A percentile compares a stretch with the other conserved stretches of the same genome.
Conservation (phyloP, 2,888 invertebrate species). For the Caenorhabditis wallacei region DNA sequence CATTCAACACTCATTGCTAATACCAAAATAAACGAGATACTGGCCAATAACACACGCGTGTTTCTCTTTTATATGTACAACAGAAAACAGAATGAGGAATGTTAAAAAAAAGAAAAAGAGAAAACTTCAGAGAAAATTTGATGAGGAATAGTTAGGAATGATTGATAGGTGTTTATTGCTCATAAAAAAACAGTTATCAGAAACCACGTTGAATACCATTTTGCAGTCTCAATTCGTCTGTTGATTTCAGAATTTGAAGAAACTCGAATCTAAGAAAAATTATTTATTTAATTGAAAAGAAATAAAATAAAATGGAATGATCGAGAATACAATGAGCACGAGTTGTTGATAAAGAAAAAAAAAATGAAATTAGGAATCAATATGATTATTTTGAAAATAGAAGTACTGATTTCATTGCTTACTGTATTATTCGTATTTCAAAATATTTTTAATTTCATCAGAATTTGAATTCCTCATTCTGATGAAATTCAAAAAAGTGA, state of each 20-base stretch:
- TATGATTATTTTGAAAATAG: not conserved
- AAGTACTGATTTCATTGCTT: not conserved
- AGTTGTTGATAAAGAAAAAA: not conserved
- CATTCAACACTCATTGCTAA: constrained; percentile 11
- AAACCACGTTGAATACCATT: too few relatives aligned
- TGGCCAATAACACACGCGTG: not conserved
- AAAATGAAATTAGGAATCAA: not conserved
- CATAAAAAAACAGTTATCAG: too few relatives aligned
- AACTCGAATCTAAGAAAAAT: too few relatives aligned
- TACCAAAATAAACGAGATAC: not conserved
- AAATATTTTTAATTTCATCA: not conserved
- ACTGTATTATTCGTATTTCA: constrained; percentile 1
- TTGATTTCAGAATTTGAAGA: too few relatives aligned
- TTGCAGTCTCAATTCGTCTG: too few relatives aligned
- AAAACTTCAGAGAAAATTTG: too few relatives aligned
- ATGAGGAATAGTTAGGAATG: too few relatives aligned
- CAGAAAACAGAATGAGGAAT: not conserved
- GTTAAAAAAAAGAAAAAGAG: too few relatives aligned
- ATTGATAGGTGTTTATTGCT: too few relatives aligned
- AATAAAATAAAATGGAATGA: not conserved
- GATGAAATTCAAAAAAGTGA: not conserved
- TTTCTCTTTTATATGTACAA: not conserved
- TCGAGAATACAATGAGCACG: not conserved
- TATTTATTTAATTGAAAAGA: not conserved
- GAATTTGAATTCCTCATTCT: not conserved